Percentiles rank a stretch among this genome's conserved stretches.
These are phyloP conservation scores for Caretta caretta DNA, from an alignment of 2,113 vertebrate species.

Conservation along the genomic window DNA sequence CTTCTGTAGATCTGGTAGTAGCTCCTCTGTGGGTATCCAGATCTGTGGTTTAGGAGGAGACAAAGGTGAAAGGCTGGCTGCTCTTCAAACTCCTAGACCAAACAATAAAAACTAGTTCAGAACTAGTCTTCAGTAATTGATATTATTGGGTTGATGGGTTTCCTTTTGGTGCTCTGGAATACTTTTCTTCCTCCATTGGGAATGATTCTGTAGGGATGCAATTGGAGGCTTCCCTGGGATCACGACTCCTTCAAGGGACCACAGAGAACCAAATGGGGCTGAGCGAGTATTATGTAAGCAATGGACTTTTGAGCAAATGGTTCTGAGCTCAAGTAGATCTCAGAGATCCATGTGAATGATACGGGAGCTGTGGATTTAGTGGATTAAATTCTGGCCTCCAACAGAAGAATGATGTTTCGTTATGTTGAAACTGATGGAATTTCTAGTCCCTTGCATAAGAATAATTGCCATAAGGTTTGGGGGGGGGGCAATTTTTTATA, in stretches of 20 bases:
- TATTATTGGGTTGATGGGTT: not conserved
- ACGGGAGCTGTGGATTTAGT: rapidly evolving
- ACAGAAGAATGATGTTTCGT: not conserved
- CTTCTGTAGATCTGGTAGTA: not conserved
- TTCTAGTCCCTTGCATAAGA: not conserved
- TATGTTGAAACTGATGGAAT: not conserved
- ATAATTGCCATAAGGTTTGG: not conserved
- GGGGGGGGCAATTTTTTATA: not conserved
- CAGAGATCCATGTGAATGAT: not conserved
- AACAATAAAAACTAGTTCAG: not conserved
- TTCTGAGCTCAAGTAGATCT: rapidly evolving
- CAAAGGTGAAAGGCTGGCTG: not conserved
- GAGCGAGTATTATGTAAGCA: rapidly evolving
- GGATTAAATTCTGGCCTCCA: not conserved
- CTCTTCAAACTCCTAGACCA: rapidly evolving
- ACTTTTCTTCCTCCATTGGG: not conserved
- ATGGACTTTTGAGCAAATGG: not conserved
- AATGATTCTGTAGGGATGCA: not conserved
- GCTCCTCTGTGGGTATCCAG: not conserved
- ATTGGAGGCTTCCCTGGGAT: not conserved
- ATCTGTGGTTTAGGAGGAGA: not conserved
- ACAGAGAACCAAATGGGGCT: not conserved
- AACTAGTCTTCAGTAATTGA: not conserved
- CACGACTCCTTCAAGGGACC: not conserved
- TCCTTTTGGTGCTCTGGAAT: not conserved